Percentiles rank a stretch among this genome's conserved stretches.
Conservation (phyloP, 2,797 vertebrate species). For the Notolabrus celidotus region DNA sequence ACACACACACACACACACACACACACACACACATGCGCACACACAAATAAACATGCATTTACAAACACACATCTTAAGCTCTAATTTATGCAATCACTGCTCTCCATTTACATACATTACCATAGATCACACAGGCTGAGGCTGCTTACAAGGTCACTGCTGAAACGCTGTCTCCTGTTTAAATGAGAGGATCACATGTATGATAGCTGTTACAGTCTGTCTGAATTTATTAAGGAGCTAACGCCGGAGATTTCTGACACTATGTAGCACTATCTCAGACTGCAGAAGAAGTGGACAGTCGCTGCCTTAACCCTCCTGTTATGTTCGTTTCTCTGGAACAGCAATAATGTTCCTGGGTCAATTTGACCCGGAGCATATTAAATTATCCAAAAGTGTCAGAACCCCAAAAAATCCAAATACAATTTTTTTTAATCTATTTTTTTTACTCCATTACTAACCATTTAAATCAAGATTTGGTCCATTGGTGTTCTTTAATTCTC, state of each 20-base stretch:
- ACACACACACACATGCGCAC: neutral
- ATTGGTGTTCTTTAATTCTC: too few species aligned
- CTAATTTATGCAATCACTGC: constrained; percentile 76
- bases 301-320: too few species aligned
- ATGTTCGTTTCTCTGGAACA: too few species aligned
- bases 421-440: too few species aligned
- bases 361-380: too few species aligned
- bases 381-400: too few species aligned
- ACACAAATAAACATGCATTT: constrained; percentile 21
- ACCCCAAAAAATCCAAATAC: too few species aligned
- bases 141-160: constrained; percentile 73
- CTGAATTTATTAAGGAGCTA: constrained; percentile 42
- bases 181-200: constrained; percentile 26
- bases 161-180: constrained; percentile 42
- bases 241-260: constrained; percentile 4
- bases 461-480: too few species aligned
- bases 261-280: neutral
- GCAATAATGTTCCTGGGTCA: too few species aligned
- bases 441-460: too few species aligned
- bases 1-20: constrained; percentile 28
- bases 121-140: constrained; percentile 72
- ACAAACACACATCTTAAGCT: constrained; percentile 59
- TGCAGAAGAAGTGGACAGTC: too few species aligned
- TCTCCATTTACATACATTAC: constrained; percentile 80
- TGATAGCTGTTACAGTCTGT: constrained; percentile 15